These are phyloP conservation scores for Gallinago stenura DNA, from an alignment of 2,797 vertebrate species.

Conservation along the genomic window DNA sequence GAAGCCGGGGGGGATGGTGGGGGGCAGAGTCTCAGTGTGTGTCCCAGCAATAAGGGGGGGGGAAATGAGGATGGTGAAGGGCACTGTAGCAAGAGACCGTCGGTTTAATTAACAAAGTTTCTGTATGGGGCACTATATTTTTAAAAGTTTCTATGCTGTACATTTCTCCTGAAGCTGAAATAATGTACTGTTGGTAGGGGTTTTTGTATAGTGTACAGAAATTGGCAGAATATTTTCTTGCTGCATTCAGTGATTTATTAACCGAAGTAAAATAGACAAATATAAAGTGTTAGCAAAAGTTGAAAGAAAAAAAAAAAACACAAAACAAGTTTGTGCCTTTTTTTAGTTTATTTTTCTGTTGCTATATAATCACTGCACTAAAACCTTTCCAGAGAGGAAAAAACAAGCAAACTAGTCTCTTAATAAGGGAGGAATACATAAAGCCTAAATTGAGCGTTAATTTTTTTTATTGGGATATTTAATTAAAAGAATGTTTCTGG, in stretches of 20 bases:
- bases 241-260: constrained; percentile 83
- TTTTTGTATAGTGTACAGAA: constrained; percentile 87
- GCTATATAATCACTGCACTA: constrained; percentile 69
- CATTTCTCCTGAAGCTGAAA: constrained; percentile 76
- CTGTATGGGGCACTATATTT: constrained; percentile 72
- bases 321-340: constrained; percentile 83
- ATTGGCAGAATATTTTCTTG: constrained; percentile 85
- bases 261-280: constrained; percentile 79
- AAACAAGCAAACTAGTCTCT: constrained; percentile 25
- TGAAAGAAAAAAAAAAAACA: constrained; percentile 58
- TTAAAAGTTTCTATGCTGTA: constrained; percentile 77
- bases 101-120: constrained; percentile 52
- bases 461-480: constrained; percentile 47
- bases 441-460: constrained; percentile 25
- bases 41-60: constrained; percentile 60
- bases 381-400: constrained; percentile 46
- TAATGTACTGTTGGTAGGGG: constrained; percentile 69
- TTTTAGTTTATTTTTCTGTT: constrained; percentile 71
- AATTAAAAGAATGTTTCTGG: constrained; percentile 32
- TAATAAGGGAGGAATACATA: constrained; percentile 18
- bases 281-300: constrained; percentile 79
- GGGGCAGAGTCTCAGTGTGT: neutral
- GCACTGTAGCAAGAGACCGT: constrained; percentile 43
- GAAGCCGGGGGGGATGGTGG: neutral
- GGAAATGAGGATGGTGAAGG: neutral